phyloP scores from a whole-genome alignment of 1,140 invertebrate genomes.

The Geopemphigus sp. region DNA sequence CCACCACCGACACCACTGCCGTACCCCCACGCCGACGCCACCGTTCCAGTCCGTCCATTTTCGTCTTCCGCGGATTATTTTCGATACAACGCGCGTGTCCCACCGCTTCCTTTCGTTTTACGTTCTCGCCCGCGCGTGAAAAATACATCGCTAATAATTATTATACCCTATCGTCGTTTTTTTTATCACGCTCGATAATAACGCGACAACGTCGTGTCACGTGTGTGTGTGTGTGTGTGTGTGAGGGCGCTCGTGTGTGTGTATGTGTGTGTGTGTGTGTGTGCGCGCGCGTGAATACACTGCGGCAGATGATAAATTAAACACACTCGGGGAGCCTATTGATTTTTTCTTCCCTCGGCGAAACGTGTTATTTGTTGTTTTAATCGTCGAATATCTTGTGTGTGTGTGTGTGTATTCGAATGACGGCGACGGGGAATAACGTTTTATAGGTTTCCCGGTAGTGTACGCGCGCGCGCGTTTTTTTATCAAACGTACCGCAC shows the following conservation, averaged over 20 bases:
- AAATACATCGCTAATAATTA: not conserved
- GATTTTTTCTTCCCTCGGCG: not conserved
- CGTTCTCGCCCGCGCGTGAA: too few relatives aligned
- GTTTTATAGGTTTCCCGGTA: not conserved
- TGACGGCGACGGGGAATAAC: not conserved
- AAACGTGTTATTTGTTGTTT: constrained; percentile 4
- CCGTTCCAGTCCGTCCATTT: too few relatives aligned
- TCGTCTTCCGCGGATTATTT: too few relatives aligned
- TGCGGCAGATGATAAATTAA: constrained; percentile 22
- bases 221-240: not conserved
- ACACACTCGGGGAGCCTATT: constrained; percentile 6
- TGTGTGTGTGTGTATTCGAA: not conserved
- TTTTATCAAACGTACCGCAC: too few relatives aligned
- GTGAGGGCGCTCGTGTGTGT: too few relatives aligned
- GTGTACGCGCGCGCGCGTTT: too few relatives aligned
- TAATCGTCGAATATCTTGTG: constrained; percentile 25
- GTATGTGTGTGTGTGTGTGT: not conserved
- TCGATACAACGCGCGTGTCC: too few relatives aligned
- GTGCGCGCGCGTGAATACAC: too few relatives aligned
- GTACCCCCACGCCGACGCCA: too few relatives aligned
- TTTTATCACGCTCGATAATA: not conserved
- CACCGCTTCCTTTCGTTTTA: too few relatives aligned
- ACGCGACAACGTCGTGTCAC: not conserved
- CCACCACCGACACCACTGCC: too few relatives aligned
- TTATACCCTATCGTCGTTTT: not conserved